A percentile compares a stretch with the other conserved stretches of the same genome.
Conservation (phyloP, 2,888 invertebrate genomes). For the Cheilosia variabilis region DNA sequence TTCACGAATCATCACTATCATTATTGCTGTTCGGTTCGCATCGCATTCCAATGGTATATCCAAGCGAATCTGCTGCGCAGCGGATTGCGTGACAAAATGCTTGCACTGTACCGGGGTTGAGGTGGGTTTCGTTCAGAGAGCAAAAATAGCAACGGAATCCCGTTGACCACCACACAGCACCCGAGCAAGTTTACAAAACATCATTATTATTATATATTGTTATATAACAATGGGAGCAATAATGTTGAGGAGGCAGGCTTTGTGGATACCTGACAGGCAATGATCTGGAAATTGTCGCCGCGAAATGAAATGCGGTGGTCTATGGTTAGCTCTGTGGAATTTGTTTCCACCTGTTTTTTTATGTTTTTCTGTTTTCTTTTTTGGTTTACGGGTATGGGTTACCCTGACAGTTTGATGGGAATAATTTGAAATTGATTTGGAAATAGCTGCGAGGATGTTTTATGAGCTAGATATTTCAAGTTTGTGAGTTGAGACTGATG, state of each 20-base stretch:
- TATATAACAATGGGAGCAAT: constrained; percentile 41
- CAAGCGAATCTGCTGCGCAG: constrained; percentile 50
- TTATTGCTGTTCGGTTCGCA: constrained; percentile 67
- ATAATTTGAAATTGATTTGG: constrained; percentile 39
- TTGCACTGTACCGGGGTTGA: constrained; percentile 42
- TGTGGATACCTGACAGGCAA: constrained; percentile 31
- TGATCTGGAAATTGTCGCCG: constrained; percentile 71
- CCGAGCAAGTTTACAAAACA: constrained; percentile 23
- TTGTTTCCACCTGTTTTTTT: constrained; percentile 64
- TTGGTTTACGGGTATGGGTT: constrained; percentile 18
- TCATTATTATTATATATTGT: constrained; percentile 62
- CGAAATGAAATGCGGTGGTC: constrained; percentile 42
- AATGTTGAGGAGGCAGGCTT: constrained; percentile 12
- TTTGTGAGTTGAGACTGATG: constrained; percentile 3
- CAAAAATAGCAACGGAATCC: constrained; percentile 50
- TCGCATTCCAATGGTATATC: constrained; percentile 65
- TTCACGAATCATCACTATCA: constrained; percentile 74
- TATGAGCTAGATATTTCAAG: constrained; percentile 50
- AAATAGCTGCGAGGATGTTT: constrained; percentile 27
- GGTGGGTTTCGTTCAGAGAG: constrained; percentile 32
- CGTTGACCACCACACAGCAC: constrained; percentile 48
- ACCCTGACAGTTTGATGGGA: constrained; percentile 24
- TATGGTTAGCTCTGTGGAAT: constrained; percentile 54
- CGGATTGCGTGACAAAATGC: constrained; percentile 74
- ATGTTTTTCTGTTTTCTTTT: too few relatives aligned